phyloP scores from a whole-genome alignment of 2,888 invertebrate genomes.

The Harpalus rufipes region DNA sequence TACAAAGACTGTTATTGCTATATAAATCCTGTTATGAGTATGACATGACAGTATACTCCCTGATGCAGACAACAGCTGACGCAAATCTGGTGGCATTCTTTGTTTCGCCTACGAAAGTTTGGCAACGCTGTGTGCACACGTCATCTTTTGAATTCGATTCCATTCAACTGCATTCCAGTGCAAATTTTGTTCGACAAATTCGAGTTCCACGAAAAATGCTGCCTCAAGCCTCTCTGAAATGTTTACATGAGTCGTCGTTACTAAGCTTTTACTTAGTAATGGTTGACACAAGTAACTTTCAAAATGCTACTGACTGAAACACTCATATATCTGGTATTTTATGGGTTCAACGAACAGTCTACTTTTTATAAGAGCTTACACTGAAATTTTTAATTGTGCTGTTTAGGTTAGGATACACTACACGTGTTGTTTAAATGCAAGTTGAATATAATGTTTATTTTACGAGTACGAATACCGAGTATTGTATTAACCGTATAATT shows the following conservation, averaged over 20 bases:
- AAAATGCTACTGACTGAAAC: conserved; percentile 11
- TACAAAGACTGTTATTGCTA: neutral
- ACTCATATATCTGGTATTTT: neutral
- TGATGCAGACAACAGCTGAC: conserved; percentile 60
- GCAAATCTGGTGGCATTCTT: conserved; percentile 62
- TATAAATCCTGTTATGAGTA: conserved; percentile 29
- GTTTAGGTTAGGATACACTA: too few relatives aligned
- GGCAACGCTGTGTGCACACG: conserved; percentile 60
- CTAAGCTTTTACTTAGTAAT: conserved; percentile 1
- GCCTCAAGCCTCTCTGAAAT: conserved; percentile 7
- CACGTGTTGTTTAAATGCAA: too few relatives aligned
- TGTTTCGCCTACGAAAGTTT: conserved; percentile 61
- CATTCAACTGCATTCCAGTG: conserved; percentile 31
- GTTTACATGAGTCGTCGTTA: conserved; percentile 9
- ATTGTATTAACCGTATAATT: too few relatives aligned
- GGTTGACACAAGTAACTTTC: conserved; percentile 11
- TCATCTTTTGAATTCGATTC: conserved; percentile 43
- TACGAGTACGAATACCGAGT: too few relatives aligned
- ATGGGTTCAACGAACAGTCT: conserved; percentile 4
- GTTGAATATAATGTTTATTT: too few relatives aligned
- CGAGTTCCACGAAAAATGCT: conserved; percentile 53
- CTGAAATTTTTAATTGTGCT: neutral
- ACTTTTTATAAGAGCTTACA: neutral
- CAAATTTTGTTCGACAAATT: conserved; percentile 29
- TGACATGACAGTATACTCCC: conserved; percentile 3